phyloP scores from a whole-genome alignment of 2,113 vertebrate genomes.

The Columba livia region DNA sequence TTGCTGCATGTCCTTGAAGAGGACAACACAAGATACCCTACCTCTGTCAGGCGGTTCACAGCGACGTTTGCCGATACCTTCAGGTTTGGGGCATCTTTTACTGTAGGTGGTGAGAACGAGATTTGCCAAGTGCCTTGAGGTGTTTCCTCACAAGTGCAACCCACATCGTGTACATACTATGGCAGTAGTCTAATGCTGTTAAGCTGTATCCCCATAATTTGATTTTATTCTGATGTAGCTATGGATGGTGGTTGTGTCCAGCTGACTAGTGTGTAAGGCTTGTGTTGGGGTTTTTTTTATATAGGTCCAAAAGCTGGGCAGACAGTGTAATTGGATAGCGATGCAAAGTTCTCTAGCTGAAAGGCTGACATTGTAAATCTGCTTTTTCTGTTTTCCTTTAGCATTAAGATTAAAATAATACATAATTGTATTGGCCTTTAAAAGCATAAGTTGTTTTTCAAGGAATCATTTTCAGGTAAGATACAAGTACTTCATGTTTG shows the following conservation, averaged over 20 bases:
- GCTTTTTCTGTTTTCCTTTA: neutral
- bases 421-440: neutral
- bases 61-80: neutral
- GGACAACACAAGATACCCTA: neutral
- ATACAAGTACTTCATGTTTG: neutral
- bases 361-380: neutral
- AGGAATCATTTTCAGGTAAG: constrained; percentile 17
- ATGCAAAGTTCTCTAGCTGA: neutral
- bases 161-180: neutral
- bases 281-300: neutral
- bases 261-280: neutral
- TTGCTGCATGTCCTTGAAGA: neutral
- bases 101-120: neutral
- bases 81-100: neutral
- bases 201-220: neutral
- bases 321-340: neutral
- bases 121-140: neutral
- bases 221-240: neutral
- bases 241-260: neutral
- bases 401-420: constrained; percentile 23
- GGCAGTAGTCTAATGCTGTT: neutral
- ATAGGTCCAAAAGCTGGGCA: neutral
- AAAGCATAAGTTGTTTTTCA: constrained; percentile 10
- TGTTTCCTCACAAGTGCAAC: neutral
- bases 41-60: neutral